Conservation (phyloP, 1,140 invertebrate genomes). For the Drosophila hydei region DNA sequence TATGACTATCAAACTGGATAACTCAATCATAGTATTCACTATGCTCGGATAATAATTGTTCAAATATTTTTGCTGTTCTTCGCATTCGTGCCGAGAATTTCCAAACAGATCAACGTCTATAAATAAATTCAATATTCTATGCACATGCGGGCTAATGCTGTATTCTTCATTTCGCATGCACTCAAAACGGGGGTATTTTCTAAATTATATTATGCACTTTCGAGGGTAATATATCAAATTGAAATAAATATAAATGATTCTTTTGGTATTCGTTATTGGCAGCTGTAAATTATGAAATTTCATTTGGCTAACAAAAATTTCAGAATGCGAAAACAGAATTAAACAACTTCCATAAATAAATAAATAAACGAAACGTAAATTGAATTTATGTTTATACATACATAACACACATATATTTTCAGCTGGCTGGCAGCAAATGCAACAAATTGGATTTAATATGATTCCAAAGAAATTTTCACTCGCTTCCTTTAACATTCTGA, state of each 20-base stretch:
- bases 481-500: constrained; percentile 32
- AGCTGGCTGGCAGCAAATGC: constrained; percentile 5
- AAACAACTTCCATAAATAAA: constrained; percentile 19
- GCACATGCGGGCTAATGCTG: constrained; percentile 18
- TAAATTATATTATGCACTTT: constrained; percentile 29
- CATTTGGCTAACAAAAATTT: constrained; percentile 10
- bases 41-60: constrained; percentile 26
- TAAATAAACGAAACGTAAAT: constrained; percentile 17
- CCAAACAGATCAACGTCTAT: constrained; percentile 52
- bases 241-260: constrained; percentile 1
- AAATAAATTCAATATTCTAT: constrained; percentile 47
- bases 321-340: constrained; percentile 8
- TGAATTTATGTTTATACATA: neutral
- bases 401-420: neutral
- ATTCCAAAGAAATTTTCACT: constrained; percentile 34
- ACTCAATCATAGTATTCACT: too few relatives aligned
- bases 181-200: constrained; percentile 15
- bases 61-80: constrained; percentile 31
- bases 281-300: constrained; percentile 44
- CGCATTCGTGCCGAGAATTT: constrained; percentile 41
- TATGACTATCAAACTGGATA: too few relatives aligned
- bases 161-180: constrained; percentile 3
- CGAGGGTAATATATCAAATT: constrained; percentile 9
- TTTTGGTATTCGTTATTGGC: constrained; percentile 17
- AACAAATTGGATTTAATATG: constrained; percentile 9